Percentiles rank a stretch among this genome's conserved stretches.
Evolutionary conservation across 1,140 invertebrate genomes (phyloP).

Genomic region (Drosophila sucinea): DNA sequence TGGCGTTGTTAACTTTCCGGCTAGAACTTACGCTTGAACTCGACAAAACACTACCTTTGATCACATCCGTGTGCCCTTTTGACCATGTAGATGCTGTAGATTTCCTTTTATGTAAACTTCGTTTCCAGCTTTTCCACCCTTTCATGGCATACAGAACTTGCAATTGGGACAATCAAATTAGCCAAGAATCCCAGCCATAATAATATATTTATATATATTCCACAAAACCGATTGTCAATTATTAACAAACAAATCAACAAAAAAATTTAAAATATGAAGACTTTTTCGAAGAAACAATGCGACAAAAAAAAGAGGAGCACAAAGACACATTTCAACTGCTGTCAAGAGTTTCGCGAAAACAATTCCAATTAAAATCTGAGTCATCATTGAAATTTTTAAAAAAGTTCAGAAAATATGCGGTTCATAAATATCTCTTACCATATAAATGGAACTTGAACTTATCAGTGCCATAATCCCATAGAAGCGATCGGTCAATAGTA

Average conservation of each 20-base stretch:
- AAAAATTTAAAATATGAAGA: not conserved
- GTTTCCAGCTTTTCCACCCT: not conserved
- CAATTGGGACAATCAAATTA: not conserved
- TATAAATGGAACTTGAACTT: too few relatives aligned
- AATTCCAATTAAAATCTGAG: too few relatives aligned
- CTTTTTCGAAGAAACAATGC: not conserved
- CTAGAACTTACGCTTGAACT: too few relatives aligned
- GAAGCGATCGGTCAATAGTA: not conserved
- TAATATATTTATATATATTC: not conserved
- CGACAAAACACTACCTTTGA: too few relatives aligned
- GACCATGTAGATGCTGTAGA: not conserved
- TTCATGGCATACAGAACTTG: conserved; percentile 1
- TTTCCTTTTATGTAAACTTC: not conserved
- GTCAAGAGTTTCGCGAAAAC: too few relatives aligned
- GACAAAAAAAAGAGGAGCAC: too few relatives aligned
- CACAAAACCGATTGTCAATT: conserved; percentile 6
- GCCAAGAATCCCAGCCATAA: not conserved
- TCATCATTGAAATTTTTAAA: too few relatives aligned
- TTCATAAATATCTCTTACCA: too few relatives aligned
- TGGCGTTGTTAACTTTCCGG: too few relatives aligned
- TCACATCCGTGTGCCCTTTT: too few relatives aligned
- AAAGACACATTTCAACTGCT: too few relatives aligned
- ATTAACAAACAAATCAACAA: not conserved
- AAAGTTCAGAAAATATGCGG: too few relatives aligned
- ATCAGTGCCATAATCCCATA: not conserved